These are phyloP conservation scores for Oligia strigilis DNA, from an alignment of 2,888 invertebrate genomes.

Conservation along the genomic window DNA sequence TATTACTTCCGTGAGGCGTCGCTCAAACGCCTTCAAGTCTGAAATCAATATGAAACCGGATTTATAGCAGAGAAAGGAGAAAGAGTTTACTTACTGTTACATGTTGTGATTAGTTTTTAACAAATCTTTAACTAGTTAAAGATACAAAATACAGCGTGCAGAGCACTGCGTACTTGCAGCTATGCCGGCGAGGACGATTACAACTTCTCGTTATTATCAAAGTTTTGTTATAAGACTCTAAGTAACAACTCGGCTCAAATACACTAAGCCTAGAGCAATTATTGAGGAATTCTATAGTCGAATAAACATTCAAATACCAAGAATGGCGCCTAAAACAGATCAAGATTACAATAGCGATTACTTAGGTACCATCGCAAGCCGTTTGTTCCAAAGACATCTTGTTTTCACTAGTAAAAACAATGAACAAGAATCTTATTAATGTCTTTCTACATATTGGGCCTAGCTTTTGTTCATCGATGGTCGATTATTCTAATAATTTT, in stretches of 20 bases:
- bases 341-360: conserved; percentile 8
- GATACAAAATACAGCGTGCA: background rate
- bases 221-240: background rate
- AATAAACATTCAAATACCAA: background rate
- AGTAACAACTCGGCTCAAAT: background rate
- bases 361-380: conserved; percentile 95
- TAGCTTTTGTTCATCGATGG: conserved; percentile 20
- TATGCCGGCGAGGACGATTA: background rate
- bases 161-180: background rate
- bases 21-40: conserved; percentile 99
- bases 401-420: conserved; percentile 55
- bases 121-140: background rate
- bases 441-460: conserved; percentile 59
- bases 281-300: background rate
- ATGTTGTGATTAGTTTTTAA: no score
- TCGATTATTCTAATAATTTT: conserved; percentile 21
- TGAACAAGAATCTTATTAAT: conserved; percentile 51
- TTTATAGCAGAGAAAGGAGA: background rate
- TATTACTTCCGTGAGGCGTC: conserved; percentile 99
- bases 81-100: background rate
- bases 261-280: background rate
- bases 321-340: background rate
- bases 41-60: conserved; percentile 48
- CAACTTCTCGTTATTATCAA: background rate
- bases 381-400: conserved; percentile 96